Evolutionary conservation across 2,888 invertebrate genomes (phyloP), one percentile per base, ranked within the genome.

Genomic region (Noctuana brunneofusca): DNA sequence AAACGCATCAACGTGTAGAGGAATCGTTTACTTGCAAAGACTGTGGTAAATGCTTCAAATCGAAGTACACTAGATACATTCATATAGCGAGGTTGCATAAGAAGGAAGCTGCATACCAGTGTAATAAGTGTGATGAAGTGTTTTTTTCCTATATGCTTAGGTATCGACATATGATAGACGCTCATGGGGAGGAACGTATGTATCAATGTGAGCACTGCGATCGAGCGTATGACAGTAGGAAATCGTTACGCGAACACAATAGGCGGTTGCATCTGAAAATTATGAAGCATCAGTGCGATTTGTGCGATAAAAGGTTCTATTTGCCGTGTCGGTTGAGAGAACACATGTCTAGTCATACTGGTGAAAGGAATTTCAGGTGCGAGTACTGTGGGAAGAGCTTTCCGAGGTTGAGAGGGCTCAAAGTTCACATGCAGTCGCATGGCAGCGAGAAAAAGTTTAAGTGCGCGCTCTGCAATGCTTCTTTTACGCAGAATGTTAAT

Each of bases 361-460:
- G 89, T 0, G 90, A 90, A n/a, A 76, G 89, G 58, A 89, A 88
- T 43, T 89, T 78, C 12, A 63, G 87, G 0, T 89, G 89, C 35
- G 89, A 89, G 11, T 84, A 76, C 41, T 90, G 89, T 62, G 89
- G 87, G 0, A 90, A 89, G 62, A 84, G 83, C 11, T 90, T 89
- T 53, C 89, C 89, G 0, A 67, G 89, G 3, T 43, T 88, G 3
- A 69, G 87, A 0, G 87, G 86, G 0, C 57, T 89, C n/a, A 86
- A 93, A 12, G 93, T 93, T 0, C 94, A 94, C 70, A 86, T 92
- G 75, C 86, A 93, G 32, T 90, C 91, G 0, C 93, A 93, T 62
- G 87, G 79, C 0, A 87, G 84, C 0, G 93, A 93, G 62, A 88
- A 92, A 60, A 92, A 92, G n/a, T 92, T 86, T 65, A 81, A 87